Evolutionary conservation across 2,888 invertebrate genomes (phyloP), one percentile per base, ranked within the genome.

Genomic region (Lithosia quadra): DNA sequence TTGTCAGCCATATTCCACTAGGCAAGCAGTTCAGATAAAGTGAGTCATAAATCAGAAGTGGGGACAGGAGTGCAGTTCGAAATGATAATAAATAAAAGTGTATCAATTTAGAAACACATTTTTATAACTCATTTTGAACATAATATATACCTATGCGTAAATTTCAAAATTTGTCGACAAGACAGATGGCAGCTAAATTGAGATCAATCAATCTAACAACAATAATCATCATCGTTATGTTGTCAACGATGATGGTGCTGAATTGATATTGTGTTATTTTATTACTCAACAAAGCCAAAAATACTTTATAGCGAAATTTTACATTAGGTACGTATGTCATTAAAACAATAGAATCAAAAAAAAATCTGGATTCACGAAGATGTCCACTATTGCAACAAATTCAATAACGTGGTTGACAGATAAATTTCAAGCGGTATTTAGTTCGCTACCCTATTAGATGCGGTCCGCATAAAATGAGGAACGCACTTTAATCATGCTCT

Each of bases 401-500:
- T 60, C 53, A 60, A 68, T 72, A 65, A 55, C 62, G 49, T 72
- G 69, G 75, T 73, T 78, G 78, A 76, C 76, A 72, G 63, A 62
- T 68, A 74, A 71, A 76, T 76, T 78, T 53, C 60, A 33, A 62
- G 57, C 62, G 49, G 64, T 65, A 62, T 71, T 76, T 69, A 72
- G 67, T 68, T 69, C 59, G 63, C 60, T 72, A 61, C 62, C 34
- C 70, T 64, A 74, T 77, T 79, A 81, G 69, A 72, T 60, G 57
- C 53, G 70, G 61, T 57, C 53, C 28, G 63, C 21, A 66, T 72
- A 68, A 73, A 76, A 68, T 68, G 72, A 66, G 63, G 69, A 69
- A 79, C 76, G 77, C 79, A 79, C 75, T 77, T 79, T 74, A 80
- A 83, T 83, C 76, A 77, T 69, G 76, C 77, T 78, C 78, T 80